Percentiles rank a stretch among this genome's conserved stretches.
Evolutionary conservation across 2,113 vertebrate genomes (phyloP).

Genomic region (Mus spicilegus): DNA sequence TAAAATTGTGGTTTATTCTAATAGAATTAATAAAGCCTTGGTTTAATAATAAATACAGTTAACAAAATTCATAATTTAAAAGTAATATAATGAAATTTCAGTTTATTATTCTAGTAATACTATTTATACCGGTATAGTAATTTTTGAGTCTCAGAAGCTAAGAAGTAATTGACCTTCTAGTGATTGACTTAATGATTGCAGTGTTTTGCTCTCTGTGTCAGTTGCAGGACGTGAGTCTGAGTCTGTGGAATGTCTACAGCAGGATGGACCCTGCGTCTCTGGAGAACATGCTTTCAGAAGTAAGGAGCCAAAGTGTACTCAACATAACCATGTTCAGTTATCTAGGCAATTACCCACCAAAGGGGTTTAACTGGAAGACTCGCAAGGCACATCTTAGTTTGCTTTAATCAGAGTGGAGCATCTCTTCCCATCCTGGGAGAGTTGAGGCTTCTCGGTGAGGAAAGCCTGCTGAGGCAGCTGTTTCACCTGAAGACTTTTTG

Average conservation of each 20-base stretch:
- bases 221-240: conserved; percentile 95
- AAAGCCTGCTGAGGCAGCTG: not conserved
- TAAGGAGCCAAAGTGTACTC: conserved; percentile 78
- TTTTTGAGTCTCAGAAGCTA: conserved; percentile 58
- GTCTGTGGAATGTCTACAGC: conserved; percentile 94
- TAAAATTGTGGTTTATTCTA: not conserved
- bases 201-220: conserved; percentile 81
- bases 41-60: not conserved
- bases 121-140: conserved; percentile 26
- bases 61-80: not conserved
- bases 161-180: conserved; percentile 3
- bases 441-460: not conserved
- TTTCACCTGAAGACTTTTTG: conserved; percentile 30
- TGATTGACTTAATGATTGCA: conserved; percentile 15
- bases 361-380: conserved; percentile 46
- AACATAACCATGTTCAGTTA: not conserved
- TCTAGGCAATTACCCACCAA: not conserved
- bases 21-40: not conserved
- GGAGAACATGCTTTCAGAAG: conserved; percentile 93
- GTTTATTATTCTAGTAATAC: conserved; percentile 44
- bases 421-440: conserved; percentile 29
- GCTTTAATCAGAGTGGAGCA: not conserved
- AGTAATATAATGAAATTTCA: not conserved
- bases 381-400: conserved; percentile 39
- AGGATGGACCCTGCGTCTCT: conserved; percentile 94